Percentiles rank a stretch among this genome's conserved stretches.
These are phyloP conservation scores for Solenodon paradoxus DNA, from an alignment of 2,113 vertebrate species.

Conservation along the genomic window DNA sequence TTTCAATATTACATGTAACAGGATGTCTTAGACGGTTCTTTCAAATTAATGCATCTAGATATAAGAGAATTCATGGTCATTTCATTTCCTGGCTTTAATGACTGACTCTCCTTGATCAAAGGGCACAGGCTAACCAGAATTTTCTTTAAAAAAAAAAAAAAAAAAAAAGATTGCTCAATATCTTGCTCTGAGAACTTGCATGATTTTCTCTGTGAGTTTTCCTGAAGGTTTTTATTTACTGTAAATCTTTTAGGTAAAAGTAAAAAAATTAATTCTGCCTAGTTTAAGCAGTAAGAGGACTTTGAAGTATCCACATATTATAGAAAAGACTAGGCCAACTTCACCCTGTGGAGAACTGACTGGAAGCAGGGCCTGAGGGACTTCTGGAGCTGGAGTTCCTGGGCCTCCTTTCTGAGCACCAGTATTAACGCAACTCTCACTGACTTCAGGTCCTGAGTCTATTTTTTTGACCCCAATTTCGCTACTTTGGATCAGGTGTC, in stretches of 20 bases:
- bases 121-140: background rate
- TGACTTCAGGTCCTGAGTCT: background rate
- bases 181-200: background rate
- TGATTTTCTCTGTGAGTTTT: background rate
- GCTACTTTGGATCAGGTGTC: background rate
- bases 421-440: background rate
- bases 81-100: background rate
- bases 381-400: accelerated
- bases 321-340: background rate
- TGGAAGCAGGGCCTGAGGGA: background rate
- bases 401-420: background rate
- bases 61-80: background rate
- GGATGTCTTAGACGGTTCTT: background rate
- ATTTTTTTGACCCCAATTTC: background rate
- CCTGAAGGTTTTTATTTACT: background rate
- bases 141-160: background rate
- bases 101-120: background rate
- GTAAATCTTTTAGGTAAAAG: background rate
- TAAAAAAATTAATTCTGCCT: background rate
- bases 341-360: accelerated
- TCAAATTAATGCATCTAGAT: background rate
- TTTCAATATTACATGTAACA: background rate
- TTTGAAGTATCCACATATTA: background rate
- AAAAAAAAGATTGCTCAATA: background rate
- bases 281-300: background rate